phyloP scores from a whole-genome alignment of 2,888 invertebrate genomes.

The Odontocerum albicorne region DNA sequence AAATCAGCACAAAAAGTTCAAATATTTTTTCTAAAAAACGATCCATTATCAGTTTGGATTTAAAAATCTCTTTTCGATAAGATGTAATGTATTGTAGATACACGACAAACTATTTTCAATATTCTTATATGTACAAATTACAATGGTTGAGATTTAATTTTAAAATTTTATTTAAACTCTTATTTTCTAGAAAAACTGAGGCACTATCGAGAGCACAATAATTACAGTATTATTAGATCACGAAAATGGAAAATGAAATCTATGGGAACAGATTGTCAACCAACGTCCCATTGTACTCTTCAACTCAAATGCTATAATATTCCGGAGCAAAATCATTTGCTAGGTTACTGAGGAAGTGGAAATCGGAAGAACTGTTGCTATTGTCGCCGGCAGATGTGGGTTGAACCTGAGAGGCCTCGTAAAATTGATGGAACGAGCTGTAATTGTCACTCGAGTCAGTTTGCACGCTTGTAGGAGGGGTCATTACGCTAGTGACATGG shows the following conservation, averaged over 20 bases:
- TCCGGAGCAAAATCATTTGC: conserved; percentile 93
- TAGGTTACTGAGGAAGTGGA: conserved; percentile 89
- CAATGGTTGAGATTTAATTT: too few species aligned
- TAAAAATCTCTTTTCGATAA: too few species aligned
- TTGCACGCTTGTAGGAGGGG: conserved; percentile 60
- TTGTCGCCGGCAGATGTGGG: conserved; percentile 65
- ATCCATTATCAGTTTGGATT: too few species aligned
- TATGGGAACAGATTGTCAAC: conserved; percentile 58
- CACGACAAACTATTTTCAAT: too few species aligned
- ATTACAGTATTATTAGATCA: conserved; percentile 14
- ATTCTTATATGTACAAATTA: too few species aligned
- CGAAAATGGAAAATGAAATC: conserved; percentile 37
- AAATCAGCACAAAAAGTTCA: too few species aligned
- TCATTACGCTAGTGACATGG: conserved; percentile 49
- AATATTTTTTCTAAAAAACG: too few species aligned
- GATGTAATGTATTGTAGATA: too few species aligned
- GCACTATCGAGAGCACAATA: conserved; percentile 35
- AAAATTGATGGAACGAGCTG: conserved; percentile 72
- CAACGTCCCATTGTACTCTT: conserved; percentile 59
- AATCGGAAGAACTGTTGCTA: conserved; percentile 91
- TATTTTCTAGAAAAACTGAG: conserved; percentile 31
- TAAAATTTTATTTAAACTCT: conserved; percentile 5
- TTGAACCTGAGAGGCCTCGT: conserved; percentile 59
- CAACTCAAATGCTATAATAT: conserved; percentile 72
- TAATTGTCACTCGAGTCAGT: conserved; percentile 67